Evolutionary conservation across 2,888 invertebrate genomes (phyloP).

Genomic region (Aricia artaxerxes): DNA sequence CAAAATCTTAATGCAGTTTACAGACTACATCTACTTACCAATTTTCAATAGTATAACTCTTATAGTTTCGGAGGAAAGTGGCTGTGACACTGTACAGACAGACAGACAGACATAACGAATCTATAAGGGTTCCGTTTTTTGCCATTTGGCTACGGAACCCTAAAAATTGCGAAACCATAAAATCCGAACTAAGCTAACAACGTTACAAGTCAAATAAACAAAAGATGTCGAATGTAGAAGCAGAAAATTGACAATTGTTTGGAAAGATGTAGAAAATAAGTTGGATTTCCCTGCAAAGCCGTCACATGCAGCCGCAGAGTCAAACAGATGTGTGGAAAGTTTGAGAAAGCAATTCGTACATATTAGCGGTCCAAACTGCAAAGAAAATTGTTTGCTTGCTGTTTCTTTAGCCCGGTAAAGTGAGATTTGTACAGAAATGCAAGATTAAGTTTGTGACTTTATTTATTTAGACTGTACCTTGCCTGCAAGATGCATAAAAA

Average conservation of each 20-base stretch:
- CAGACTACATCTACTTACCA: too few species aligned
- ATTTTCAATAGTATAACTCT: too few species aligned
- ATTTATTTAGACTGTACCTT: background rate
- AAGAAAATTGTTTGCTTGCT: background rate
- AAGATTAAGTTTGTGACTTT: background rate
- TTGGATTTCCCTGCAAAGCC: background rate
- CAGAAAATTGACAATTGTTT: constrained; percentile 13
- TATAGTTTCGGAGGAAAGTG: too few species aligned
- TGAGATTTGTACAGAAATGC: background rate
- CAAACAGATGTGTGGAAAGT: background rate
- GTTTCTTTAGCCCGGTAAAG: background rate
- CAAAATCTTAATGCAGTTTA: too few species aligned
- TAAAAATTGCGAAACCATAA: background rate
- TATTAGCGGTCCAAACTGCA: constrained; percentile 3
- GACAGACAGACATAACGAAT: too few species aligned
- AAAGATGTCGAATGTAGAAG: background rate
- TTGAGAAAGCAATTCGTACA: constrained; percentile 2
- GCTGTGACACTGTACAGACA: too few species aligned
- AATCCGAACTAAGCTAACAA: background rate
- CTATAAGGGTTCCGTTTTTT: too few species aligned
- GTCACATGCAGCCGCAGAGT: constrained; percentile 11
- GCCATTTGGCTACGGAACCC: too few species aligned
- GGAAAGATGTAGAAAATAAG: background rate
- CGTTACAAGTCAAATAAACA: background rate
- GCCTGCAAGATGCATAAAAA: too few species aligned